Evolutionary conservation across 1,140 invertebrate species (phyloP).

Genomic region (Macrosteles quadrilineatus): DNA sequence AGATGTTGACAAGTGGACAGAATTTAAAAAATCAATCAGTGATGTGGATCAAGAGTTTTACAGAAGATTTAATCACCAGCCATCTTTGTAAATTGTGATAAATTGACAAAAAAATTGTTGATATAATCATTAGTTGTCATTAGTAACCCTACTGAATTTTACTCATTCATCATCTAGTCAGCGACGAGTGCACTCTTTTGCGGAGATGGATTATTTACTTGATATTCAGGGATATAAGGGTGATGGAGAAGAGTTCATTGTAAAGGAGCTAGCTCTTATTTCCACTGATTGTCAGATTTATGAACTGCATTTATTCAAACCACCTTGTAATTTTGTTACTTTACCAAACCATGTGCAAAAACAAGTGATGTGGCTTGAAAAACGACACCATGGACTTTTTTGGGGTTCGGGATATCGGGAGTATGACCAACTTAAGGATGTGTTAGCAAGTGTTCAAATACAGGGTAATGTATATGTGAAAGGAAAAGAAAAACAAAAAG

Average conservation of each 20-base stretch:
- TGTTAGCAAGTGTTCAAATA: background rate
- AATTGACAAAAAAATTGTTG: background rate
- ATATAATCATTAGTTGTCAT: no score
- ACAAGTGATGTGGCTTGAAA: conserved; percentile 4
- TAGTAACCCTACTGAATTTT: no score
- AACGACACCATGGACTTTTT: background rate
- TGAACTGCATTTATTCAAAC: conserved; percentile 3
- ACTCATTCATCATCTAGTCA: no score
- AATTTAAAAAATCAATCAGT: no score
- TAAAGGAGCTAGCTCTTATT: conserved; percentile 7
- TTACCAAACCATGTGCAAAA: background rate
- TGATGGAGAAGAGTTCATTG: background rate
- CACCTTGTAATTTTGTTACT: background rate
- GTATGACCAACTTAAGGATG: background rate
- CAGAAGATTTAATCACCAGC: background rate
- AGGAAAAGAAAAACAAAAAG: background rate
- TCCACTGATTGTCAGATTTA: conserved; percentile 1
- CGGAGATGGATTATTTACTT: background rate
- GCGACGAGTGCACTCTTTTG: no score
- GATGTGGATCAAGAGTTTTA: background rate
- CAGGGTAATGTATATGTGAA: conserved; percentile 11
- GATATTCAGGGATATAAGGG: conserved; percentile 8
- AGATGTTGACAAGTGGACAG: no score
- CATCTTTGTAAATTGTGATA: background rate
- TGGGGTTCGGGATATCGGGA: background rate